Evolutionary conservation across 2,888 invertebrate species (phyloP).

Genomic region (Torymus auratus): DNA sequence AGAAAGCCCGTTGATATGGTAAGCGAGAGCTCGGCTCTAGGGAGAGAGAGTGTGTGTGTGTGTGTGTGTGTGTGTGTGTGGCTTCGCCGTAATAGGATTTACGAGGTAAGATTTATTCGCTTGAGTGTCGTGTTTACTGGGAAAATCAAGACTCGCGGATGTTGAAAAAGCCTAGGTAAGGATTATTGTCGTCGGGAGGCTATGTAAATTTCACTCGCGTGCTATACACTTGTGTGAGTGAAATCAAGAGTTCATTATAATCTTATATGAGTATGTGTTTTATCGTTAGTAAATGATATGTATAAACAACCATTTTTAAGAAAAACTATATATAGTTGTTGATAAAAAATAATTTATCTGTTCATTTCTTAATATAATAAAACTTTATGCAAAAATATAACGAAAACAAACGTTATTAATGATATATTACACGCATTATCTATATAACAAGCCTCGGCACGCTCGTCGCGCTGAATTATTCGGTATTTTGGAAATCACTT

Average conservation of each 20-base stretch:
- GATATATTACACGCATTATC: neutral
- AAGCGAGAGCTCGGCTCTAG: slow-evolving; percentile 24
- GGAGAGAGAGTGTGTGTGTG: neutral
- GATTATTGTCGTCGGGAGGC: no score
- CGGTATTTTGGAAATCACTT: slow-evolving; percentile 71
- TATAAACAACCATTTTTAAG: no score
- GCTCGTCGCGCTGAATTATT: slow-evolving; percentile 62
- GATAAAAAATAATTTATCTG: no score
- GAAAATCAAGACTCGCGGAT: neutral
- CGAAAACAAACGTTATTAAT: slow-evolving; percentile 17
- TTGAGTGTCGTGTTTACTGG: neutral
- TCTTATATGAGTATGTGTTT: no score
- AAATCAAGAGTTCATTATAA: no score
- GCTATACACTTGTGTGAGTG: no score
- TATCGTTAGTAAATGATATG: no score
- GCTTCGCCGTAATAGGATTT: slow-evolving; percentile 43
- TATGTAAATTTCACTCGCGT: no score
- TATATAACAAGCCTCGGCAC: neutral
- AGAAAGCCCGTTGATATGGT: slow-evolving; percentile 47
- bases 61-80: no score
- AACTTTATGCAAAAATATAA: no score
- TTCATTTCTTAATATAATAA: neutral
- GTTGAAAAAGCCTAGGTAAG: no score
- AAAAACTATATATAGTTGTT: no score
- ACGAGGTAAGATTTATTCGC: slow-evolving; percentile 38